Conservation (phyloP, 2,113 vertebrate species). For the Mus spicilegus region DNA sequence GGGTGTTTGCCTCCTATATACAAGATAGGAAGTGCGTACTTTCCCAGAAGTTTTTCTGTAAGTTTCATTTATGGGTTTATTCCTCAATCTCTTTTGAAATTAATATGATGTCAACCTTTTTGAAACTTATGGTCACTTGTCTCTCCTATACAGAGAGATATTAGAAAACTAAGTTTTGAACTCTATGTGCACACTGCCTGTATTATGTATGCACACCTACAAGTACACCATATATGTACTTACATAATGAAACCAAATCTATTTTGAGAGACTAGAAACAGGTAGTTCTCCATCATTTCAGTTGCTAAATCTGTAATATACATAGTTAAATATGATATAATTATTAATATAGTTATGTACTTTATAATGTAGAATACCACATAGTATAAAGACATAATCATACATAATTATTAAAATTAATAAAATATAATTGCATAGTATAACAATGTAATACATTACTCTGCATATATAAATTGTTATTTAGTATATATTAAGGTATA, state of each 20-base stretch:
- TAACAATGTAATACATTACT: not conserved
- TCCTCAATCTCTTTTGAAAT: not conserved
- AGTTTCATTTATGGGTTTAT: not conserved
- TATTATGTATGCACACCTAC: not conserved
- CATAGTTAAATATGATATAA: not conserved
- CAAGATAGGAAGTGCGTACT: not conserved
- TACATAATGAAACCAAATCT: not conserved
- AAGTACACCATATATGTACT: not conserved
- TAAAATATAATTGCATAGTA: not conserved
- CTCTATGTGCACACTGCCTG: not conserved
- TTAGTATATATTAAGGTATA: not conserved
- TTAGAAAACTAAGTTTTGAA: conserved; percentile 50
- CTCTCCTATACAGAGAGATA: not conserved
- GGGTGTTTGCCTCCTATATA: not conserved
- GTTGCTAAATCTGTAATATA: not conserved
- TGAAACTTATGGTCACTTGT: not conserved
- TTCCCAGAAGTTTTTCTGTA: not conserved
- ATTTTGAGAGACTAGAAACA: not conserved
- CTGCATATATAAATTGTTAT: not conserved
- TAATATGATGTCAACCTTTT: conserved; percentile 4
- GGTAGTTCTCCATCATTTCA: conserved; percentile 20
- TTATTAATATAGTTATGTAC: not conserved
- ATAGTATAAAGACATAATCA: not conserved
- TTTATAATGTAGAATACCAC: not conserved
- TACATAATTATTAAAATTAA: not conserved